Evolutionary conservation across 1,140 invertebrate species (phyloP).

Genomic region (Rhyzopertha dominica): DNA sequence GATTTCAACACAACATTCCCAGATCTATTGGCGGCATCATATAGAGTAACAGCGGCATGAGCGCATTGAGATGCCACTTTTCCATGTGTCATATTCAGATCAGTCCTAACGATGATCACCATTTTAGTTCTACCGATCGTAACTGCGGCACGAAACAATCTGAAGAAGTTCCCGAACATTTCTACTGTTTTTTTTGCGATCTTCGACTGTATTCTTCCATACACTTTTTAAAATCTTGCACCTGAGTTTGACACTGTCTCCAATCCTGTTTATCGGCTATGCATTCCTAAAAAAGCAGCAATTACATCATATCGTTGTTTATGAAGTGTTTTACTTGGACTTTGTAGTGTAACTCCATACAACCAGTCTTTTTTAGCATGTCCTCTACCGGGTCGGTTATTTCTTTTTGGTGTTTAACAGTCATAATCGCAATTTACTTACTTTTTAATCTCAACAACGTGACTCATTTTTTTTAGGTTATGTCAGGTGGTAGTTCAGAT

Average conservation of each 20-base stretch:
- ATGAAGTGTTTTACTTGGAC: slow-evolving; percentile 58
- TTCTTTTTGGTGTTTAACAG: too few species aligned
- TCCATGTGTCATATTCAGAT: slow-evolving; percentile 75
- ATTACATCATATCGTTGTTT: slow-evolving; percentile 3
- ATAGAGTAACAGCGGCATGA: slow-evolving; percentile 70
- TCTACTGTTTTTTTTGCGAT: slow-evolving; percentile 22
- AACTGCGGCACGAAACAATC: slow-evolving; percentile 24
- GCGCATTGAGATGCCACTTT: slow-evolving; percentile 80
- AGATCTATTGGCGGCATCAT: slow-evolving; percentile 49
- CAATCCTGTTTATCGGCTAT: slow-evolving; percentile 84
- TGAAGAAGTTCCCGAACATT: slow-evolving; percentile 24
- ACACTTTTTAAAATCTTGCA: slow-evolving; percentile 73
- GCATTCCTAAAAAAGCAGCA: slow-evolving; percentile 66
- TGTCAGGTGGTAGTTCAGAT: too few species aligned
- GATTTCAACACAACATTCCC: slow-evolving; percentile 50
- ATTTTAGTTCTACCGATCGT: slow-evolving; percentile 53
- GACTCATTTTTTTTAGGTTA: too few species aligned
- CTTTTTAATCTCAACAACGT: too few species aligned
- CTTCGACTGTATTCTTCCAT: slow-evolving; percentile 58
- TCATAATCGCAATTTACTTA: too few species aligned
- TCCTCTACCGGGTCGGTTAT: slow-evolving; percentile 68
- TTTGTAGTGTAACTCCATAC: slow-evolving; percentile 79
- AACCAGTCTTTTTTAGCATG: slow-evolving; percentile 84
- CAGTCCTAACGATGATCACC: slow-evolving; percentile 69
- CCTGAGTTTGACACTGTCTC: slow-evolving; percentile 81